A percentile compares a stretch with the other conserved stretches of the same genome.
phyloP scores from a whole-genome alignment of 2,888 invertebrate genomes.

The Incurvaria masculella region DNA sequence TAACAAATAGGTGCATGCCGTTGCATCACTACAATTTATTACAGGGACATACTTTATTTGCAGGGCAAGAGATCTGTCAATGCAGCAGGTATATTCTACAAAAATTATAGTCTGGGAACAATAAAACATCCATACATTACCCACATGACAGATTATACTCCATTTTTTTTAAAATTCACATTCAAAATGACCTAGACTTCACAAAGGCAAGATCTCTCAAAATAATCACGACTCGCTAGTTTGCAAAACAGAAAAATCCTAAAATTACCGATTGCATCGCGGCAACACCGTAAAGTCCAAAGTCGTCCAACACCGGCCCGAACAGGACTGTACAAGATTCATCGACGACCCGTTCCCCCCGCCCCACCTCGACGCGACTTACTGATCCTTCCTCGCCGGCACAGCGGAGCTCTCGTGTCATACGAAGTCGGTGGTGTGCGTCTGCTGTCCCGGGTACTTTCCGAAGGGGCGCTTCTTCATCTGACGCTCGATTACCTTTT shows the following conservation, averaged over 20 bases:
- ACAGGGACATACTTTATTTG: too few relatives aligned
- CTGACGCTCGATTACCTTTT: conserved; percentile 80
- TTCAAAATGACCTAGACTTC: background rate
- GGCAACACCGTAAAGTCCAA: background rate
- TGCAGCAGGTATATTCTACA: too few relatives aligned
- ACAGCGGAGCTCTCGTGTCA: conserved; percentile 49
- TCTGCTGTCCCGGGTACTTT: conserved; percentile 42
- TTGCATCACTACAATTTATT: too few relatives aligned
- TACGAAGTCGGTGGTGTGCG: conserved; percentile 67
- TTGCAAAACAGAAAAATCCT: background rate
- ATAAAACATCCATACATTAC: too few relatives aligned
- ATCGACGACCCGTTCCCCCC: background rate
- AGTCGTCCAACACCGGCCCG: too few relatives aligned
- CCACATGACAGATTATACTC: too few relatives aligned
- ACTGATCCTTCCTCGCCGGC: conserved; percentile 42
- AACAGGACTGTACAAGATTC: too few relatives aligned
- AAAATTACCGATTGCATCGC: background rate
- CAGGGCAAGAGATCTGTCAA: too few relatives aligned
- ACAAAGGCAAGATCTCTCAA: too few relatives aligned
- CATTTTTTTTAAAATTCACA: conserved; percentile 2
- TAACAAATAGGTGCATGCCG: too few relatives aligned
- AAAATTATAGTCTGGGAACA: too few relatives aligned
- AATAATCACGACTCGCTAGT: background rate
- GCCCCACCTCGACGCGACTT: conserved; percentile 19
- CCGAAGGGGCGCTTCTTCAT: conserved; percentile 56